phyloP scores from a whole-genome alignment of 2,888 invertebrate genomes.

The Lycia hirtaria region DNA sequence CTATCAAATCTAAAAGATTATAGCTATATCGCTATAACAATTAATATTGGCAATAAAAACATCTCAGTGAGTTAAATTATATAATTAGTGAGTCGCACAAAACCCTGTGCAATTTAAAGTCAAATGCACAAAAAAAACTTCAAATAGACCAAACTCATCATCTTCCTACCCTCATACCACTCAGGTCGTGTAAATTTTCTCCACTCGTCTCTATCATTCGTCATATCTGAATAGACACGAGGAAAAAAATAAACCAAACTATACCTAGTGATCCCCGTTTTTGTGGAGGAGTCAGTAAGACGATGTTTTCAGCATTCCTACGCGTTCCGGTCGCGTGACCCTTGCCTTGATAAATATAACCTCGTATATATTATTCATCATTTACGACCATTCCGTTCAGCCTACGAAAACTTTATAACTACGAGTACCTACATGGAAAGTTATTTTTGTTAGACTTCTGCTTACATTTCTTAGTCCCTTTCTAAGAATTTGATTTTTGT shows the following conservation, averaged over 20 bases:
- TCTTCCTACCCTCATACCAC: too few species aligned
- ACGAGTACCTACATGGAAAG: conserved; percentile 6
- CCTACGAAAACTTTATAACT: conserved; percentile 15
- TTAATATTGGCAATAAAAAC: too few species aligned
- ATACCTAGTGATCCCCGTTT: background rate
- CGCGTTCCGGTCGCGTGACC: conserved; percentile 32
- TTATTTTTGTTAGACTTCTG: background rate
- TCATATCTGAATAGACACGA: background rate
- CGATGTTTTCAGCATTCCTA: conserved; percentile 22
- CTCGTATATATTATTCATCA: conserved; percentile 31
- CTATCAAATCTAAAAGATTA: too few species aligned
- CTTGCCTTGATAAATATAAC: conserved; percentile 36
- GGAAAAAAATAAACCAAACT: background rate
- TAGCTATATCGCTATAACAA: too few species aligned
- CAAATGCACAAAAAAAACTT: too few species aligned
- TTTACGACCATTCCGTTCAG: conserved; percentile 22
- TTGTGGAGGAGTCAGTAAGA: conserved; percentile 5
- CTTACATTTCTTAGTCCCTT: background rate
- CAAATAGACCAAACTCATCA: too few species aligned
- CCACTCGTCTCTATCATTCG: too few species aligned
- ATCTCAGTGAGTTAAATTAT: too few species aligned
- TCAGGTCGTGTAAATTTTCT: too few species aligned
- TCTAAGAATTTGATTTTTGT: too few species aligned
- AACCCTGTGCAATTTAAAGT: too few species aligned
- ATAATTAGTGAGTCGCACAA: too few species aligned